Evolutionary conservation across 1,140 invertebrate species (phyloP).

Genomic region (Cyphomyrmex costatus): DNA sequence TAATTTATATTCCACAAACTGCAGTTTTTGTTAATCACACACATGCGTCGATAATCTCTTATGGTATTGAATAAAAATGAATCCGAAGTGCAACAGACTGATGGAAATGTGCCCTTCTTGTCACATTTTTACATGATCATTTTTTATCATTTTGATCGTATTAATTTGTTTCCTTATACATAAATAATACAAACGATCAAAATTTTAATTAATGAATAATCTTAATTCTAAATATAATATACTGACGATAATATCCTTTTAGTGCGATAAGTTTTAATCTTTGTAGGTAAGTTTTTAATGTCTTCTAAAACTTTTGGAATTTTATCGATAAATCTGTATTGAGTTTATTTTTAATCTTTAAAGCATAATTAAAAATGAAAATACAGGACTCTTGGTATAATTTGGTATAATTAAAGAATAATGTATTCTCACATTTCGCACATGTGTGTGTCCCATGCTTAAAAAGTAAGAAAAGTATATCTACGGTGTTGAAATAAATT

Average conservation of each 20-base stretch:
- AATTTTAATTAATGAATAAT: conserved; percentile 23
- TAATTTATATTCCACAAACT: conserved; percentile 8
- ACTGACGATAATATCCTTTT: conserved; percentile 26
- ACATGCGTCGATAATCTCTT: conserved; percentile 23
- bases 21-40: neutral
- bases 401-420: conserved; percentile 37
- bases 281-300: conserved; percentile 42
- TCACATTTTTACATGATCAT: no score
- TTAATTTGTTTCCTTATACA: conserved; percentile 14
- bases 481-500: neutral
- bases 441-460: neutral
- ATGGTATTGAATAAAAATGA: conserved; percentile 29
- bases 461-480: conserved; percentile 12
- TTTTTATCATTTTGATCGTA: neutral
- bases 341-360: conserved; percentile 21
- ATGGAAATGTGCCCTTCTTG: neutral
- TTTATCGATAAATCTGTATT: conserved; percentile 26
- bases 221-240: conserved; percentile 29
- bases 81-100: conserved; percentile 39
- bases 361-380: no score
- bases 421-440: conserved; percentile 35
- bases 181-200: neutral
- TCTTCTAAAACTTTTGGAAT: conserved; percentile 16
- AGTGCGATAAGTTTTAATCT: conserved; percentile 22
- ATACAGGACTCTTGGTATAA: no score